phyloP scores from a whole-genome alignment of 1,140 invertebrate genomes.

The Octopus sinensis region DNA sequence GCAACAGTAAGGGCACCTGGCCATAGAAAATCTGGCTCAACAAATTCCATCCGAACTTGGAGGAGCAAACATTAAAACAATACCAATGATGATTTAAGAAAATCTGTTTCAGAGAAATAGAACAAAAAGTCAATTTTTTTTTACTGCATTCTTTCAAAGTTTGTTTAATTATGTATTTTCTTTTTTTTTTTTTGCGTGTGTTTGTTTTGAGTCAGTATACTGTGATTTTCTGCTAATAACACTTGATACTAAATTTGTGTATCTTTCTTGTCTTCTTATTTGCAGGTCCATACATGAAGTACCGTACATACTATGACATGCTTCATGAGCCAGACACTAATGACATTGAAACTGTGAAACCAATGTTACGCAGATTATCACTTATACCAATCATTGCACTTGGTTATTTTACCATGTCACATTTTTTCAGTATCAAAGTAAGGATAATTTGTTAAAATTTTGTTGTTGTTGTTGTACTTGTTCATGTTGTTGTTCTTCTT shows the following conservation, averaged over 20 bases:
- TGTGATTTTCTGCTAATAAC: background rate
- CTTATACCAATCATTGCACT: conserved; percentile 68
- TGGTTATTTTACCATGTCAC: conserved; percentile 67
- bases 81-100: too few relatives aligned
- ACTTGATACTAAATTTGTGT: background rate
- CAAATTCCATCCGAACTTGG: too few relatives aligned
- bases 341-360: conserved; percentile 65
- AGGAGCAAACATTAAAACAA: too few relatives aligned
- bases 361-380: conserved; percentile 67
- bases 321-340: conserved; percentile 68
- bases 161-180: background rate
- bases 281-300: conserved; percentile 83
- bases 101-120: too few relatives aligned
- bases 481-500: too few relatives aligned
- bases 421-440: conserved; percentile 72
- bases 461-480: too few relatives aligned
- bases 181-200: background rate
- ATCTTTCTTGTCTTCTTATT: conserved; percentile 7
- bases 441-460: conserved; percentile 23
- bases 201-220: background rate
- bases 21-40: too few relatives aligned
- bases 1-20: too few relatives aligned
- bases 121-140: too few relatives aligned
- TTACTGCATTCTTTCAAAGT: too few relatives aligned
- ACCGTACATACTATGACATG: conserved; percentile 80